Evolutionary conservation across 2,888 invertebrate genomes (phyloP).

Genomic region (Agriopis leucophaearia): DNA sequence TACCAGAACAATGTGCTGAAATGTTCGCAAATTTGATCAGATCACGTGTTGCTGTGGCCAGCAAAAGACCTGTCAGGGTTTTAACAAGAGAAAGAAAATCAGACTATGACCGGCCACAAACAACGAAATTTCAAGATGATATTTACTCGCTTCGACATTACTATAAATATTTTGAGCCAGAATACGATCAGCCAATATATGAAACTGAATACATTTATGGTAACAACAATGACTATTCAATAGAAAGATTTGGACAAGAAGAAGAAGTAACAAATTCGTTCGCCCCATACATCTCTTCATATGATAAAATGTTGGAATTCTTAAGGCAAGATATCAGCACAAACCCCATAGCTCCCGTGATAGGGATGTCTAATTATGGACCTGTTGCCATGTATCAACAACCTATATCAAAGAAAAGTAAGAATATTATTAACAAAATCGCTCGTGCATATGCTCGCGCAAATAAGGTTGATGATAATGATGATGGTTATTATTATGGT

Average conservation of each 20-base stretch:
- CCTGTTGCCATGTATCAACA: conserved; percentile 70
- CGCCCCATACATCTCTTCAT: conserved; percentile 46
- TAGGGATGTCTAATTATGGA: conserved; percentile 66
- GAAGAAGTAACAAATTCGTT: background rate
- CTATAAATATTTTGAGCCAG: conserved; percentile 23
- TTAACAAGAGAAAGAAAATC: conserved; percentile 47
- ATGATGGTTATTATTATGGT: conserved; percentile 40
- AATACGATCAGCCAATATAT: conserved; percentile 12
- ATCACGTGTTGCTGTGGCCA: conserved; percentile 52
- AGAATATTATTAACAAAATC: conserved; percentile 63
- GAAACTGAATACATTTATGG: conserved; percentile 4
- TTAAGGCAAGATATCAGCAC: conserved; percentile 62
- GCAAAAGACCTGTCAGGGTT: conserved; percentile 52
- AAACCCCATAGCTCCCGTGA: conserved; percentile 60
- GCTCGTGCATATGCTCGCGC: conserved; percentile 59
- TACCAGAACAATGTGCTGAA: conserved; percentile 69
- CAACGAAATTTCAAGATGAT: background rate
- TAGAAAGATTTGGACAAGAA: background rate
- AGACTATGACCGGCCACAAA: background rate
- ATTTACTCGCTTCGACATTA: conserved; percentile 18
- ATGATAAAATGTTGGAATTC: conserved; percentile 63
- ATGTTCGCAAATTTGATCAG: conserved; percentile 68
- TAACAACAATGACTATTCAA: conserved; percentile 7
- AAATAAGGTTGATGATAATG: conserved; percentile 36
- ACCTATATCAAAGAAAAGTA: conserved; percentile 69